Conservation (phyloP, 2,797 vertebrate species). For the Myotis daubentonii region DNA sequence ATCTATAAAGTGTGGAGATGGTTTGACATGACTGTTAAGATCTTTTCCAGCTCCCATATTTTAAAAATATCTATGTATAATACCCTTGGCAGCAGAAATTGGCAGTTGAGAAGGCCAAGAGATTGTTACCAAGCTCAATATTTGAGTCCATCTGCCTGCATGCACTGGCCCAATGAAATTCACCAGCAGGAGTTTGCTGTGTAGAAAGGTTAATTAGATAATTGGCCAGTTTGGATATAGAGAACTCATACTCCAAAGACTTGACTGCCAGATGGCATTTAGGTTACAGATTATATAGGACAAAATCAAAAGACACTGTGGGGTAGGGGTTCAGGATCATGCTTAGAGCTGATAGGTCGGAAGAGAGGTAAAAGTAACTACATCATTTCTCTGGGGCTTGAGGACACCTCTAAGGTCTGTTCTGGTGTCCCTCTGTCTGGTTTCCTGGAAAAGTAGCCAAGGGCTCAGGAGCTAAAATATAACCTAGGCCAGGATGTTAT, state of each 20-base stretch:
- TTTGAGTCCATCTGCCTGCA: not conserved
- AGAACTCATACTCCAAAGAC: not conserved
- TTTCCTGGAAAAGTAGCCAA: not conserved
- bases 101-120: not conserved
- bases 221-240: not conserved
- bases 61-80: not conserved
- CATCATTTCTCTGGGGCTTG: not conserved
- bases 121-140: not conserved
- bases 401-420: not conserved
- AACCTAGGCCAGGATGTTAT: not conserved
- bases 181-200: not conserved
- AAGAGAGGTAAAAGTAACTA: not conserved
- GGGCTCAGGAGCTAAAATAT: not conserved
- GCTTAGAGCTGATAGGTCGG: not conserved
- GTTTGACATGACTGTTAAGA: not conserved
- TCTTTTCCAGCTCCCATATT: not conserved
- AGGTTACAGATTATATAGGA: not conserved
- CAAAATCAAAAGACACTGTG: not conserved
- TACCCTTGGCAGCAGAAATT: not conserved
- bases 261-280: not conserved
- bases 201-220: not conserved
- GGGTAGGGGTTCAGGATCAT: not conserved
- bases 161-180: not conserved
- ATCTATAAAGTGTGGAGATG: not conserved
- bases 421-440: too few relatives aligned